Evolutionary conservation across 2,888 invertebrate genomes (phyloP), one percentile per base, ranked within the genome.

Genomic region (Phrixothrix hirtus): DNA sequence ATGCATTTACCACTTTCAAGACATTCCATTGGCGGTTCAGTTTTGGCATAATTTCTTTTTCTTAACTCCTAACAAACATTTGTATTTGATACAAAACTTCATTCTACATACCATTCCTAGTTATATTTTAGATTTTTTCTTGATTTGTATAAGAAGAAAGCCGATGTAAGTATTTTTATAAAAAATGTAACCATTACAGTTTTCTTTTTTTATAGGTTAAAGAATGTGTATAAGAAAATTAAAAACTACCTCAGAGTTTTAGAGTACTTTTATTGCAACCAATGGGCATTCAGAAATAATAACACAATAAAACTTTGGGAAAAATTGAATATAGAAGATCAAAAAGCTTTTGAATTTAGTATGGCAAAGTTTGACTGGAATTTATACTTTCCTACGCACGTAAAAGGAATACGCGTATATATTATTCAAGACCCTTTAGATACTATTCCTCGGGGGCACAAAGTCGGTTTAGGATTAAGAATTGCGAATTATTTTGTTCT

Each of bases 371-470:
- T 92, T 7, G 76, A 86, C 62, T 94, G 93, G 93, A 73, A 78
- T n/a, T 71, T 77, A 3, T 89, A 88, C 65, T 82, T 87, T 67
- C 78, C 80, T 38, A 78, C 80, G 48, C 88, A 90, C 67, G 75
- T 89, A 25, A 76, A 78, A 30, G 93, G 93, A 1, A 81, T 89
- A 50, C 79, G 91, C 45, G 75, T 82, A 34, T 89, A 86, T 69
- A 72, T 93, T 45, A 82, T 89, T 61, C 90, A 92, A 67, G 92
- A 93, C 55, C 82, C 83, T 59, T 80, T 85, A n/a, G 81, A 80
- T 44, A 84, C 84, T 0, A 72, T 89, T 38, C 81, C 84, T 5
- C 75, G 78, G 3, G 86, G 85, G 59, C 80, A 80, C 58, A 84
- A 82, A 74, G 83, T 75, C 66, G 70, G 61, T 39, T 6, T 2